Conservation (phyloP, 2,888 invertebrate species). For the Caenorhabditis sp. region DNA sequence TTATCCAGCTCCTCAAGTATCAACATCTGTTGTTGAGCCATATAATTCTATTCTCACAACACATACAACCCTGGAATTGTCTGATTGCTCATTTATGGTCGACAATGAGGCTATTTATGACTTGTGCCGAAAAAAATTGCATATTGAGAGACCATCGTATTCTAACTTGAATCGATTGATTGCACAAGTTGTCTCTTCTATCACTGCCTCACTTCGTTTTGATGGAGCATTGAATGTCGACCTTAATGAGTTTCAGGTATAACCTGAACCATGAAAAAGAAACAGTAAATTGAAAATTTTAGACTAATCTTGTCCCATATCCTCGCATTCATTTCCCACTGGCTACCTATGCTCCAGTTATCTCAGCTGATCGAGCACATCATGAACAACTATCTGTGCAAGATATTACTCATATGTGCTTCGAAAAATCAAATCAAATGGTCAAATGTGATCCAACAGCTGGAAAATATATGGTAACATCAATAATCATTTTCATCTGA, state of each 20-base stretch:
- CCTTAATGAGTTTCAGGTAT: conserved; percentile 73
- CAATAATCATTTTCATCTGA: no score
- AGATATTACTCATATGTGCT: conserved; percentile 81
- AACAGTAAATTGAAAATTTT: no score
- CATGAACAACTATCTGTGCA: conserved; percentile 64
- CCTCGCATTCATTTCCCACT: conserved; percentile 89
- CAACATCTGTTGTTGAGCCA: conserved; percentile 91
- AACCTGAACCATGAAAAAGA: no score
- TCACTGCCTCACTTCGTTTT: conserved; percentile 77
- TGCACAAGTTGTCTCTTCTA: conserved; percentile 82
- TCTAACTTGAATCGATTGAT: conserved; percentile 91
- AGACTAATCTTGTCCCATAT: conserved; percentile 79
- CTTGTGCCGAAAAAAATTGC: conserved; percentile 84
- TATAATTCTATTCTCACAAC: conserved; percentile 95
- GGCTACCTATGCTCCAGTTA: conserved; percentile 74
- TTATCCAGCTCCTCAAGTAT: conserved; percentile 75
- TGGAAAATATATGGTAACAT: conserved; percentile 64
- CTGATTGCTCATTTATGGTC: conserved; percentile 92
- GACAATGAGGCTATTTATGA: conserved; percentile 93
- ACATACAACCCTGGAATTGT: conserved; percentile 90
- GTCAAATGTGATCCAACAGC: conserved; percentile 78
- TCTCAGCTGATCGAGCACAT: conserved; percentile 58
- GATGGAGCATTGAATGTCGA: conserved; percentile 75
- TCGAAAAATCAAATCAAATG: conserved; percentile 87
- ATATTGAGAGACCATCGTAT: conserved; percentile 79